A percentile compares a stretch with the other conserved stretches of the same genome.
phyloP scores from a whole-genome alignment of 2,113 vertebrate species.

The Rafetus swinhoei region DNA sequence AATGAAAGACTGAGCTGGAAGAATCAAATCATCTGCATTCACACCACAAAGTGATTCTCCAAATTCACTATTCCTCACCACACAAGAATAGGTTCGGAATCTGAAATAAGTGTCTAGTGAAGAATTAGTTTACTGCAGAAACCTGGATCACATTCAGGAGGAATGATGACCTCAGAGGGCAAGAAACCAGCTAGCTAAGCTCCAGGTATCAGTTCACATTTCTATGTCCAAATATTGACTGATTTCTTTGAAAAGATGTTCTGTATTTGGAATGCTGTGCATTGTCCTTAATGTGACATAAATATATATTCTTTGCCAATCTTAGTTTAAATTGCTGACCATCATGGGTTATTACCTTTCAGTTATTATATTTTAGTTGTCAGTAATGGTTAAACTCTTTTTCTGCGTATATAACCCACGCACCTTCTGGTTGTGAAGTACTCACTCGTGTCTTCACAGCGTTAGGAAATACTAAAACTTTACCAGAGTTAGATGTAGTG shows the following conservation, averaged over 20 bases:
- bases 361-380: not conserved
- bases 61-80: not conserved
- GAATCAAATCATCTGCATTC: not conserved
- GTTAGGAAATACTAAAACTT: not conserved
- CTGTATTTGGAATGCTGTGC: not conserved
- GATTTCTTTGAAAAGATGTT: not conserved
- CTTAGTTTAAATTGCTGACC: not conserved
- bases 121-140: not conserved
- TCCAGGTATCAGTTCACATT: not conserved
- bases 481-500: not conserved
- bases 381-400: not conserved
- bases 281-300: not conserved
- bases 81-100: not conserved
- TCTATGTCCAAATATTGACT: not conserved
- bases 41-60: not conserved
- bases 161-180: not conserved
- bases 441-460: not conserved
- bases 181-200: not conserved
- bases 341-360: not conserved
- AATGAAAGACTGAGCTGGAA: not conserved
- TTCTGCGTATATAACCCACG: not conserved
- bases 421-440: no score
- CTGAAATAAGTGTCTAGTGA: not conserved
- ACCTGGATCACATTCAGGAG: not conserved
- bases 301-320: not conserved